Percentiles rank a stretch among this genome's conserved stretches.
These are phyloP conservation scores for Muscicapa comitata DNA, from an alignment of 2,797 vertebrate species.

Conservation along the genomic window DNA sequence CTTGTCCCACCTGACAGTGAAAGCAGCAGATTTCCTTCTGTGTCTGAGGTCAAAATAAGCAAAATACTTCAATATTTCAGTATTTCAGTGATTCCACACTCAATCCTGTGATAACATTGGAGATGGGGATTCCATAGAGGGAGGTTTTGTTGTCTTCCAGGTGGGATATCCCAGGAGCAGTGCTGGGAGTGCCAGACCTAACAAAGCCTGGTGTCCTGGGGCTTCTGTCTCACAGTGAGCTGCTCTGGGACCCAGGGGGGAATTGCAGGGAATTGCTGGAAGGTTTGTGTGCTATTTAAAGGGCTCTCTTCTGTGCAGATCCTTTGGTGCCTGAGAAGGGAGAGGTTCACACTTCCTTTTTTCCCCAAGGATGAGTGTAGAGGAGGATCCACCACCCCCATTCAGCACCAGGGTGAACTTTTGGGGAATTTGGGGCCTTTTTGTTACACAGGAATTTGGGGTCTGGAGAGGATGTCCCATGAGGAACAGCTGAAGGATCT, in stretches of 20 bases:
- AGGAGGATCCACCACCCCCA: not conserved
- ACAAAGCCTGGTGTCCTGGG: not conserved
- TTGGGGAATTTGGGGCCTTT: not conserved
- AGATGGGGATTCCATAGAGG: not conserved
- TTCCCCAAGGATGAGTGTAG: not conserved
- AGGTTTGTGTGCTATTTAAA: not conserved
- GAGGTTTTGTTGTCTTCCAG: not conserved
- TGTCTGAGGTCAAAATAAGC: not conserved
- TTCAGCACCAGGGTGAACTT: not conserved
- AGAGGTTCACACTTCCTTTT: not conserved
- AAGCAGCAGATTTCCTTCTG: not conserved
- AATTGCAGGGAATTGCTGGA: not conserved
- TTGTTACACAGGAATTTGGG: not conserved
- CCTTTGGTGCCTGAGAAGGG: not conserved
- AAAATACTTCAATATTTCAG: not conserved
- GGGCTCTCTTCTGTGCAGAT: not conserved
- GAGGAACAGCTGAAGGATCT: not conserved
- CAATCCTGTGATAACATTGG: rapidly evolving
- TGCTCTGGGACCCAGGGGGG: not conserved
- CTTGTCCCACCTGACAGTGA: not conserved
- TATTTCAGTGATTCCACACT: not conserved
- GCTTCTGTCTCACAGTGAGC: not conserved
- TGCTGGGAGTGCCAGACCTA: not conserved
- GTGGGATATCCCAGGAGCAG: not conserved
- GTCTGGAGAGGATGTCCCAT: not conserved